Conservation (phyloP, 2,113 vertebrate genomes). For the Accipiter cooperii region DNA sequence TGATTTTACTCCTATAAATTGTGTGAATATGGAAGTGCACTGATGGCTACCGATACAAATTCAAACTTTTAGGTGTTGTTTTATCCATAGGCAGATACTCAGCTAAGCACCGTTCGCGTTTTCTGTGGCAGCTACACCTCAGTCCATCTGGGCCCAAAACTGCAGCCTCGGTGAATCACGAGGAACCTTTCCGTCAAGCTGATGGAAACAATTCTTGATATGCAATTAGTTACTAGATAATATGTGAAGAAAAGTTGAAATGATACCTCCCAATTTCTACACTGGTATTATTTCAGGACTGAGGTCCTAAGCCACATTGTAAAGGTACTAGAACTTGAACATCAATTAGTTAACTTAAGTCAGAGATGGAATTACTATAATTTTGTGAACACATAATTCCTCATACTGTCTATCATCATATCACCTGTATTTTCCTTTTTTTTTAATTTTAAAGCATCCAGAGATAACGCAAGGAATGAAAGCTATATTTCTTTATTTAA, state of each 20-base stretch:
- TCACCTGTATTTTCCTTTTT: not conserved
- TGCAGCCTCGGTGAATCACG: not conserved
- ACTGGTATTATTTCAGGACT: not conserved
- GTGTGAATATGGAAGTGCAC: not conserved
- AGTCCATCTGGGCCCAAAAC: not conserved
- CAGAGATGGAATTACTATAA: not conserved
- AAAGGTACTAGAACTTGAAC: not conserved
- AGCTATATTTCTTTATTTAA: not conserved
- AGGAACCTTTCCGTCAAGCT: not conserved
- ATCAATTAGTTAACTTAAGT: not conserved
- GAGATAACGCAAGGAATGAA: not conserved
- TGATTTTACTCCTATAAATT: not conserved
- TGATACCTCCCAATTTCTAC: not conserved
- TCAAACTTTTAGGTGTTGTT: not conserved
- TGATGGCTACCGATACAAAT: not conserved
- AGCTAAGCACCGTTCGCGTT: not conserved
- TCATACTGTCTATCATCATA: not conserved
- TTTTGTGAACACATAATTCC: not conserved
- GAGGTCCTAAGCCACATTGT: not conserved
- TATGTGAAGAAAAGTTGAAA: not conserved
- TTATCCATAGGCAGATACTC: not conserved
- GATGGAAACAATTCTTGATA: not conserved
- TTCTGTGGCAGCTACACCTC: not conserved
- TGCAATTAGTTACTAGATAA: not conserved
- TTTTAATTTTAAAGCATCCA: not conserved